Conservation (phyloP, 2,888 invertebrate species). For the Allacma fusca region DNA sequence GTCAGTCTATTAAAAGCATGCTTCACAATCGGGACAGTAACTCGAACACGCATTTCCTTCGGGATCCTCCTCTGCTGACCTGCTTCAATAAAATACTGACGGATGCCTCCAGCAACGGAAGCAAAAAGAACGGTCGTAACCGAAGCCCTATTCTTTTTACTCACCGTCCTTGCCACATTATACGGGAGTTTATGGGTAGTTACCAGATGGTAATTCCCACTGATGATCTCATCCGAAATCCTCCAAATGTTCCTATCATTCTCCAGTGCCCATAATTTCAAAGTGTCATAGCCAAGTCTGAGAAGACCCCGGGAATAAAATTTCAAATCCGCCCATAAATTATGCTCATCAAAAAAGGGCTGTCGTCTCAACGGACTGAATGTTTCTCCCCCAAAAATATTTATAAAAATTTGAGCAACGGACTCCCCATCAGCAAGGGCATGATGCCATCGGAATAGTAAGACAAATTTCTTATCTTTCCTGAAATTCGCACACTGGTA, state of each 20-base stretch:
- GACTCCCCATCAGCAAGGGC: conserved; percentile 18
- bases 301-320: background rate
- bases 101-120: conserved; percentile 29
- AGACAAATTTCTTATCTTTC: conserved; percentile 18
- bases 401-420: conserved; percentile 28
- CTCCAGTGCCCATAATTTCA: conserved; percentile 6
- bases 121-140: conserved; percentile 23
- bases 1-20: conserved; percentile 24
- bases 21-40: background rate
- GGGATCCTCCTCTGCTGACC: conserved; percentile 34
- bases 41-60: conserved; percentile 13
- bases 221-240: conserved; percentile 18
- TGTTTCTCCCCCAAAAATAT: conserved; percentile 33
- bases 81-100: conserved; percentile 34
- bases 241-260: conserved; percentile 32
- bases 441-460: conserved; percentile 37
- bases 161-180: conserved; percentile 34
- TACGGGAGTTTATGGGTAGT: conserved; percentile 24
- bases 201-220: conserved; percentile 18
- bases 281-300: background rate
- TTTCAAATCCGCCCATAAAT: conserved; percentile 7
- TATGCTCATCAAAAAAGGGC: background rate
- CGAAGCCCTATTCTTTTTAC: conserved; percentile 20
- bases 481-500: background rate
- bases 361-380: background rate